Evolutionary conservation across 2,797 vertebrate genomes (phyloP).

Genomic region (Fundulus diaphanus): DNA sequence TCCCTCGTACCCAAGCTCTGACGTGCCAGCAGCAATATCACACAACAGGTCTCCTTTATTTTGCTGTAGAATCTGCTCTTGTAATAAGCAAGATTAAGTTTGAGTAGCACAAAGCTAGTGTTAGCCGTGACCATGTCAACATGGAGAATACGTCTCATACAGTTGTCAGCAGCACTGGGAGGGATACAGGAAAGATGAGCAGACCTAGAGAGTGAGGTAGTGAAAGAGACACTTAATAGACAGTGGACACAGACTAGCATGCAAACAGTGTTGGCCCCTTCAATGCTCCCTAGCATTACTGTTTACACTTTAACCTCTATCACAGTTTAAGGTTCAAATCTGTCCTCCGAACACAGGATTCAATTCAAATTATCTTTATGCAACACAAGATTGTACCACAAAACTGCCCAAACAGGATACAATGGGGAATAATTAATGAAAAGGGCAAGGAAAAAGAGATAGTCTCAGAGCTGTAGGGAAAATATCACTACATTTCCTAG

Average conservation of each 20-base stretch:
- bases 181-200: conserved; percentile 32
- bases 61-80: conserved; percentile 43
- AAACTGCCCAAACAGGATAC: background rate
- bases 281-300: background rate
- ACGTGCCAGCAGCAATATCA: conserved; percentile 71
- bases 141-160: conserved; percentile 50
- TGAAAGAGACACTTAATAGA: conserved; percentile 36
- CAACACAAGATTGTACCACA: background rate
- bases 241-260: conserved; percentile 6
- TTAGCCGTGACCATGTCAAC: conserved; percentile 75
- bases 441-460: too few relatives aligned
- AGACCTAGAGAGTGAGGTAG: conserved; percentile 14
- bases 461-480: too few relatives aligned
- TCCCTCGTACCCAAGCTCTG: conserved; percentile 72
- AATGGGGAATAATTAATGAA: too few relatives aligned
- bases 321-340: background rate
- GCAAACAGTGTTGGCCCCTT: background rate
- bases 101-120: conserved; percentile 71
- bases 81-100: conserved; percentile 68
- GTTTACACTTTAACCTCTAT: background rate
- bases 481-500: too few relatives aligned
- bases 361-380: background rate
- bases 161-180: conserved; percentile 33
- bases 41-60: conserved; percentile 64
- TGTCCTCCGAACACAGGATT: background rate